Evolutionary conservation across 2,797 vertebrate species (phyloP).

Genomic region (Mycteria americana): DNA sequence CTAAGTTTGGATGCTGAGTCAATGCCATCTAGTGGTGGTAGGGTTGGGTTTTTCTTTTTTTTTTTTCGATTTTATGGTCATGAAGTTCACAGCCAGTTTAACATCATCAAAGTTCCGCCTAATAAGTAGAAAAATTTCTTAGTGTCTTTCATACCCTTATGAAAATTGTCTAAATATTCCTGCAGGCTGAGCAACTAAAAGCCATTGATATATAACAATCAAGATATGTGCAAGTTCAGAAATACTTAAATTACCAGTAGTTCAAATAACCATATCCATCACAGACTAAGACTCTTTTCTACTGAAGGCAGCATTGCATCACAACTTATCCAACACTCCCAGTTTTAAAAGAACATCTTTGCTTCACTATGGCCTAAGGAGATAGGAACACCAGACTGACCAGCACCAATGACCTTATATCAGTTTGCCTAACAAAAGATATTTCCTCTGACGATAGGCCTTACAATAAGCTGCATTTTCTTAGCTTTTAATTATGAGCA

Average conservation of each 20-base stretch:
- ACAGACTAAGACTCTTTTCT: background rate
- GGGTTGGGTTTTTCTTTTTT: background rate
- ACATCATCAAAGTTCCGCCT: background rate
- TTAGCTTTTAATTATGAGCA: background rate
- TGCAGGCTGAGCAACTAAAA: background rate
- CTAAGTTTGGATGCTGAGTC: slow-evolving; percentile 52
- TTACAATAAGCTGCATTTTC: background rate
- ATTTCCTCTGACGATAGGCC: background rate
- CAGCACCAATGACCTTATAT: background rate
- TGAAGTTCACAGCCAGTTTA: background rate
- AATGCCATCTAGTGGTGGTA: slow-evolving; percentile 74
- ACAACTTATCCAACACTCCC: background rate
- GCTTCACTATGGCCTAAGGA: background rate
- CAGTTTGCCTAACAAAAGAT: background rate
- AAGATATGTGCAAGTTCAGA: background rate
- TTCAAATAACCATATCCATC: background rate
- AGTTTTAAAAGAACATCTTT: background rate
- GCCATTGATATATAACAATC: fast-evolving
- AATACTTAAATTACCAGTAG: background rate
- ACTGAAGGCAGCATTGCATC: background rate
- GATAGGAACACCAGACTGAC: background rate
- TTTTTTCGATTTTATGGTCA: background rate
- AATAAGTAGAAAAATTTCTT: background rate
- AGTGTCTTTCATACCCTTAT: background rate
- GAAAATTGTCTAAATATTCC: background rate